These are phyloP conservation scores for Amphipoea oculea DNA, from an alignment of 2,888 invertebrate genomes.

Conservation along the genomic window DNA sequence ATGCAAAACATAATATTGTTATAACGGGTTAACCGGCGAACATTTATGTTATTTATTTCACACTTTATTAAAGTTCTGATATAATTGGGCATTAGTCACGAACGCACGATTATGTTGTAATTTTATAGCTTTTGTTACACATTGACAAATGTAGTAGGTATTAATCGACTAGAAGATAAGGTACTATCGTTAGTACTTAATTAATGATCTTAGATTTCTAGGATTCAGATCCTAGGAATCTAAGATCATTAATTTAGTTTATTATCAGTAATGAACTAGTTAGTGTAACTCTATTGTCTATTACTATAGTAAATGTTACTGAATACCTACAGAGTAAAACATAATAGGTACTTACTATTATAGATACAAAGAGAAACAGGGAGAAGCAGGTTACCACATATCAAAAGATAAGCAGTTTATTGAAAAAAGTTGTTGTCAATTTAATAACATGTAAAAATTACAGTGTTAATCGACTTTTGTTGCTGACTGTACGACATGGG, in stretches of 20 bases:
- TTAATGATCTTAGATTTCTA: slow-evolving; percentile 6
- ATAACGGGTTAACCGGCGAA: slow-evolving; percentile 35
- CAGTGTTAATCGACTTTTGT: no score
- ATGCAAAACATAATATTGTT: slow-evolving; percentile 50
- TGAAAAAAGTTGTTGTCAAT: no score
- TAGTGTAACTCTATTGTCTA: not conserved
- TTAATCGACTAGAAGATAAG: slow-evolving; percentile 8
- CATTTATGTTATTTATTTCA: slow-evolving; percentile 35
- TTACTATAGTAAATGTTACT: not conserved
- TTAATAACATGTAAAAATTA: no score
- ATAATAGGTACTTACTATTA: not conserved
- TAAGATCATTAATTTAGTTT: no score
- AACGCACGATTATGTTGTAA: slow-evolving; percentile 22
- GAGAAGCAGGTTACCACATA: not conserved
- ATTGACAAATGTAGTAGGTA: not conserved
- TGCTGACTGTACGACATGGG: no score
- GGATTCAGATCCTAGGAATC: not conserved
- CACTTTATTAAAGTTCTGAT: slow-evolving; percentile 39
- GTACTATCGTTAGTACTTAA: slow-evolving; percentile 8
- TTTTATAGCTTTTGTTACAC: slow-evolving; percentile 23
- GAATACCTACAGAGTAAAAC: not conserved
- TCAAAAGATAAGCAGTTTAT: no score
- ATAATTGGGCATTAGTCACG: slow-evolving; percentile 34
- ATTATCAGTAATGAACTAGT: not conserved
- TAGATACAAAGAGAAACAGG: not conserved